Conservation (phyloP, 2,797 vertebrate species). For the Megalops cyprinoides region DNA sequence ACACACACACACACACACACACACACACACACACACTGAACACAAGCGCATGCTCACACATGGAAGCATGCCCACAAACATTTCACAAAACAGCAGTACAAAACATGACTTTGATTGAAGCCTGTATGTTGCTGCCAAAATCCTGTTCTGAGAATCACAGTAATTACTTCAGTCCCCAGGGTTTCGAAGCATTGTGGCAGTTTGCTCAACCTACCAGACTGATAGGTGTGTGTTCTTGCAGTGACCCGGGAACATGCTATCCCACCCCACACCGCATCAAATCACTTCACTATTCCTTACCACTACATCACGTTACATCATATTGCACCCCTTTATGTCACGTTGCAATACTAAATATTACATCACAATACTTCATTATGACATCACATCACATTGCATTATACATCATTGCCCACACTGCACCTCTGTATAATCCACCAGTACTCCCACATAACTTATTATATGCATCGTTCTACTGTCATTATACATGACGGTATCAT, state of each 20-base stretch:
- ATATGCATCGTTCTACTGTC: conserved; percentile 72
- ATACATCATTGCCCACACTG: conserved; percentile 66
- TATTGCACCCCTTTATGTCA: too few relatives aligned
- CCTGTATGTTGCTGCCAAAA: conserved; percentile 47
- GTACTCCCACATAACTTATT: conserved; percentile 78
- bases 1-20: conserved; percentile 26
- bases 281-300: background rate
- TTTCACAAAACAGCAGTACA: conserved; percentile 35
- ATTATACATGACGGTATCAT: conserved; percentile 83
- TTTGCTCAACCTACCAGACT: conserved; percentile 56
- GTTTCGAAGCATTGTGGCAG: conserved; percentile 32
- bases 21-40: conserved; percentile 31
- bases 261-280: background rate
- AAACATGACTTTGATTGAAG: conserved; percentile 54
- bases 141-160: conserved; percentile 62
- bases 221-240: conserved; percentile 28
- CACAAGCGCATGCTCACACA: conserved; percentile 32
- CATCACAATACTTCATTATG: background rate
- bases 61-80: conserved; percentile 33
- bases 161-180: conserved; percentile 39
- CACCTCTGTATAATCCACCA: conserved; percentile 75
- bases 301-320: too few relatives aligned
- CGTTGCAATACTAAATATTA: too few relatives aligned
- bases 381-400: conserved; percentile 55
- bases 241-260: conserved; percentile 21